These are phyloP conservation scores for Opisthocomus hoazin DNA, from an alignment of 2,113 vertebrate species.

Conservation along the genomic window DNA sequence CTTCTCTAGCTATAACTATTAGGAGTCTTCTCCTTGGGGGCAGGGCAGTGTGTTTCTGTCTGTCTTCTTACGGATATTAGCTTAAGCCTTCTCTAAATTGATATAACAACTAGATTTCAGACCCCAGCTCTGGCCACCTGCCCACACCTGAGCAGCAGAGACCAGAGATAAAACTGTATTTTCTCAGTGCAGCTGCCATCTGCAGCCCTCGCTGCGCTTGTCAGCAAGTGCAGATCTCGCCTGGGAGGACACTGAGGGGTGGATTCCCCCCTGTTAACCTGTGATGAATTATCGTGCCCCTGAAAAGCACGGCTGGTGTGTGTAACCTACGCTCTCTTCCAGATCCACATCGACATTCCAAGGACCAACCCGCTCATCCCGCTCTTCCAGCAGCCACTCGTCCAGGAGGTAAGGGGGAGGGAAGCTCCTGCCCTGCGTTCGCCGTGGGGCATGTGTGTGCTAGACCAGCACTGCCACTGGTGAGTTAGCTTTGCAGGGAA, in stretches of 20 bases:
- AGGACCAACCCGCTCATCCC: conserved; percentile 98
- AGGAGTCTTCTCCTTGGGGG: neutral
- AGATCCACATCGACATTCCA: conserved; percentile 99
- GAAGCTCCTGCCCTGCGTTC: neutral
- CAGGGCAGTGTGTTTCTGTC: neutral
- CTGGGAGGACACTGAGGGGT: neutral
- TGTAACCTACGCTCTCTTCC: conserved; percentile 33
- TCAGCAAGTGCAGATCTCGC: neutral
- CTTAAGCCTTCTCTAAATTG: neutral
- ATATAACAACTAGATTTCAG: neutral
- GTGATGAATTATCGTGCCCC: neutral
- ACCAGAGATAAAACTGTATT: neutral
- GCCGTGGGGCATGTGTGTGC: neutral
- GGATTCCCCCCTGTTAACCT: neutral
- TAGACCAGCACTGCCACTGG: neutral
- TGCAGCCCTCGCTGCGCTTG: neutral
- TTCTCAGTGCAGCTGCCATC: neutral
- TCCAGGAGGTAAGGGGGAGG: conserved; percentile 88
- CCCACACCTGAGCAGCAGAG: neutral
- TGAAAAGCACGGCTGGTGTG: neutral
- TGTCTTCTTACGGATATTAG: neutral
- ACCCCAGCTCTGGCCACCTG: neutral
- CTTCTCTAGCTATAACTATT: neutral
- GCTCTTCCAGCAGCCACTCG: conserved; percentile 92
- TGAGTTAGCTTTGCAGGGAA: neutral